phyloP scores from a whole-genome alignment of 2,113 vertebrate genomes.

The Rhinopomastus cyanomelas region DNA sequence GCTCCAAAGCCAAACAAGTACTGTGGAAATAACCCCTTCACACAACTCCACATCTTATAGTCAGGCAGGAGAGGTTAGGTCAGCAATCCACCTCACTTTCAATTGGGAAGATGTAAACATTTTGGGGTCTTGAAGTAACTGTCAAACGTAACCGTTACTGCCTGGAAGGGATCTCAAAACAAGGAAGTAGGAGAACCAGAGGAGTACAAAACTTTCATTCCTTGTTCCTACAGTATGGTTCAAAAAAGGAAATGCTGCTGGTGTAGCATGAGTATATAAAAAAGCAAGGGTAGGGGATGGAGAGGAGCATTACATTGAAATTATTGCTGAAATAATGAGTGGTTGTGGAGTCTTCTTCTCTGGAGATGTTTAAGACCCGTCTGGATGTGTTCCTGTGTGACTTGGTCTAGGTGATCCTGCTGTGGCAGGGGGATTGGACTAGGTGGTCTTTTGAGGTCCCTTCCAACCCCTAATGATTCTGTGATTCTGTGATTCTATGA shows the following conservation, averaged over 20 bases:
- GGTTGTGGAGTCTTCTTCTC: too few species aligned
- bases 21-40: neutral
- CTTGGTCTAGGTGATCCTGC: too few species aligned
- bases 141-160: neutral
- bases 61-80: neutral
- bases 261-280: neutral
- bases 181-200: neutral
- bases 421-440: too few species aligned
- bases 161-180: neutral
- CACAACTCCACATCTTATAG: neutral
- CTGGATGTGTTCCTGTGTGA: too few species aligned
- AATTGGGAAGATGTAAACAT: neutral
- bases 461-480: too few species aligned
- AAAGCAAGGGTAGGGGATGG: neutral
- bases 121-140: neutral
- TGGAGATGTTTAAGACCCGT: too few species aligned
- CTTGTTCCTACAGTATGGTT: neutral
- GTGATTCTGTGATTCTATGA: too few species aligned
- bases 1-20: neutral
- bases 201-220: neutral
- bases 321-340: neutral
- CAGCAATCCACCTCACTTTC: neutral
- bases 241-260: neutral
- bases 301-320: neutral
- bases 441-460: too few species aligned